Evolutionary conservation across 2,888 invertebrate species (phyloP).

Genomic region (Megastigmus dorsalis): DNA sequence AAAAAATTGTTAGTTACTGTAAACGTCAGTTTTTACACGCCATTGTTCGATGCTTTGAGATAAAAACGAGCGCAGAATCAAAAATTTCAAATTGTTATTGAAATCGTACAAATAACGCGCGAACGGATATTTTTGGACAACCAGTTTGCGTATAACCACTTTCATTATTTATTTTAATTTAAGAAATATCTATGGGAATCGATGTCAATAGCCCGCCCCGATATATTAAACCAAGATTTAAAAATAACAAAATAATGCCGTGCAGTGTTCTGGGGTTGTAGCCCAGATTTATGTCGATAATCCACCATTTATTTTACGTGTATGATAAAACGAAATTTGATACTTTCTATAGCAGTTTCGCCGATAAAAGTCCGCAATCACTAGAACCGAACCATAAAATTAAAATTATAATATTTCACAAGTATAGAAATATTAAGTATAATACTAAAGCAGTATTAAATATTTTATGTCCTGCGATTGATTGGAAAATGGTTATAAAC

Average conservation of each 20-base stretch:
- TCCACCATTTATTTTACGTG: slow-evolving; percentile 36
- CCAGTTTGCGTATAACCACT: too few species aligned
- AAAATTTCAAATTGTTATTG: background rate
- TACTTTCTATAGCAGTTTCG: slow-evolving; percentile 49
- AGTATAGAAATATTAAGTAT: slow-evolving; percentile 12
- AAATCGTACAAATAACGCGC: too few species aligned
- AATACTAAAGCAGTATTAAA: too few species aligned
- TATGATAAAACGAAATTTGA: slow-evolving; percentile 48
- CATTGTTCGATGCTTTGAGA: background rate
- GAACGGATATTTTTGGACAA: too few species aligned
- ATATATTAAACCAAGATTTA: slow-evolving; percentile 21
- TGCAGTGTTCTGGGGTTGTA: background rate
- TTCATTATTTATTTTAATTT: slow-evolving; percentile 21
- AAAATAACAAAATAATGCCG: slow-evolving; percentile 38
- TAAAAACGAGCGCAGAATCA: background rate
- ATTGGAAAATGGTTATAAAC: too few species aligned
- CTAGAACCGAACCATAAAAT: background rate
- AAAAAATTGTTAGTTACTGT: background rate
- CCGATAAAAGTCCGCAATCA: slow-evolving; percentile 5
- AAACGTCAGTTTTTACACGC: background rate
- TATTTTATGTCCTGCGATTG: too few species aligned
- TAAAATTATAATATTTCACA: background rate
- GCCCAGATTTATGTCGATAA: slow-evolving; percentile 34
- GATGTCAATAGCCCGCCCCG: slow-evolving; percentile 25
- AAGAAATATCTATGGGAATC: slow-evolving; percentile 30